These are phyloP conservation scores for Stichodactyla helianthus DNA, from an alignment of 64 coral and sea anemone genomes.

Conservation along the genomic window DNA sequence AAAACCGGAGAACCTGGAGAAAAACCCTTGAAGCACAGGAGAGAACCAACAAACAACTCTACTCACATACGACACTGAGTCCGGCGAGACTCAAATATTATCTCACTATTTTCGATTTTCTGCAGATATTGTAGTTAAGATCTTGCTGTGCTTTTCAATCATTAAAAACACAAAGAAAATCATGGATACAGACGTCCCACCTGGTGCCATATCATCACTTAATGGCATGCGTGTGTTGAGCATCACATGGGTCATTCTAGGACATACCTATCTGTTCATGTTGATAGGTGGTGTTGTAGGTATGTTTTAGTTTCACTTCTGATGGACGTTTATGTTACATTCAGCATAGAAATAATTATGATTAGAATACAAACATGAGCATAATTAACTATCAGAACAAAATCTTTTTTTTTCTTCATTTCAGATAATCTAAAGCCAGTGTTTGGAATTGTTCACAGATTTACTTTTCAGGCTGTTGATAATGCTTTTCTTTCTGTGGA, in stretches of 20 bases:
- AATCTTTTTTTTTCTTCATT: not conserved
- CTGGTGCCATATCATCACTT: slow-evolving; percentile 68
- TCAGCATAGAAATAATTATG: too few relatives aligned
- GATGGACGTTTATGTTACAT: not conserved
- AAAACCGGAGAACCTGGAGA: too few relatives aligned
- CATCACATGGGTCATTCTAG: slow-evolving; percentile 87
- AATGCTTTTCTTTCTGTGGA: slow-evolving; percentile 85
- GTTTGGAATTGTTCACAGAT: slow-evolving; percentile 23
- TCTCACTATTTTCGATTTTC: not conserved
- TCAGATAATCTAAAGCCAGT: slow-evolving; percentile 36
- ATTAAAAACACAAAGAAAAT: slow-evolving; percentile 27
- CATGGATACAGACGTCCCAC: slow-evolving; percentile 62
- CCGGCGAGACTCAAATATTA: too few relatives aligned
- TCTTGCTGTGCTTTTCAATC: slow-evolving; percentile 44
- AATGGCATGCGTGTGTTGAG: slow-evolving; percentile 78
- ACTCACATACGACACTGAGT: too few relatives aligned
- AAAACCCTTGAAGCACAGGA: too few relatives aligned
- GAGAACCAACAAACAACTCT: too few relatives aligned
- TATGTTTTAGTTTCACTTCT: slow-evolving; percentile 28
- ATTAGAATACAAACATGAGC: too few relatives aligned
- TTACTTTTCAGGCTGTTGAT: slow-evolving; percentile 62
- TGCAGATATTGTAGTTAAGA: slow-evolving; percentile 3
- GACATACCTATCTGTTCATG: slow-evolving; percentile 55
- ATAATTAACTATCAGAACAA: not conserved
- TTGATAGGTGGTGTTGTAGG: slow-evolving; percentile 11